Percentiles rank a stretch among this genome's conserved stretches.
These are phyloP conservation scores for Melanogrammus aeglefinus DNA, from an alignment of 2,797 vertebrate genomes.

Conservation along the genomic window DNA sequence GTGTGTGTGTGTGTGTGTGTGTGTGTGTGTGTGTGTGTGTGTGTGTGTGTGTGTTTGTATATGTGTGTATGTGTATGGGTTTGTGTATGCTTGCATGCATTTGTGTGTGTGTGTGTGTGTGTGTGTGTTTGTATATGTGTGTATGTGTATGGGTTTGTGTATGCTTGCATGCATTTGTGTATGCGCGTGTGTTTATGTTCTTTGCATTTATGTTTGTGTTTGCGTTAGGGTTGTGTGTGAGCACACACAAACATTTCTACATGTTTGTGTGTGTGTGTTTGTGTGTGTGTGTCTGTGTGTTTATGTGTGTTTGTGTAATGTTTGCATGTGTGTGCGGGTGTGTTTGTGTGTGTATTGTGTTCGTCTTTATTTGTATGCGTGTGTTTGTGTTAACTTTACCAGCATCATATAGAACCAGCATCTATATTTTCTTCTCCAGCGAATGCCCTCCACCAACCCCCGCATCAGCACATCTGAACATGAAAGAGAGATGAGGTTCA, in stretches of 20 bases:
- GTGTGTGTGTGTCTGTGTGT: neutral
- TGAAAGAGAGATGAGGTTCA: neutral
- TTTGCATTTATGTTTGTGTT: neutral
- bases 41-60: neutral
- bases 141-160: neutral
- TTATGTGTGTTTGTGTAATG: neutral
- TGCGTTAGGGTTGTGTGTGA: neutral
- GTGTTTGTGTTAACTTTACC: neutral
- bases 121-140: neutral
- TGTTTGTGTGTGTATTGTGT: neutral
- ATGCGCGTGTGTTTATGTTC: neutral
- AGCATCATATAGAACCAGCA: neutral
- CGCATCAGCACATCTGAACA: neutral
- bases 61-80: neutral
- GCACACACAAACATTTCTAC: neutral
- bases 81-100: too few relatives aligned
- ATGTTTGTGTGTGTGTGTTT: neutral
- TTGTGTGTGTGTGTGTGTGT: neutral
- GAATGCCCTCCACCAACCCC: neutral
- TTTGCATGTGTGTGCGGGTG: neutral
- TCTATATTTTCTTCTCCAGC: neutral
- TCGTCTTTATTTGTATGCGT: neutral
- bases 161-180: neutral
- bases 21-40: neutral
- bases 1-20: neutral